Base-by-base conservation (phyloP, 2,888 invertebrate species). In the Callinectes sapidus region DNA sequence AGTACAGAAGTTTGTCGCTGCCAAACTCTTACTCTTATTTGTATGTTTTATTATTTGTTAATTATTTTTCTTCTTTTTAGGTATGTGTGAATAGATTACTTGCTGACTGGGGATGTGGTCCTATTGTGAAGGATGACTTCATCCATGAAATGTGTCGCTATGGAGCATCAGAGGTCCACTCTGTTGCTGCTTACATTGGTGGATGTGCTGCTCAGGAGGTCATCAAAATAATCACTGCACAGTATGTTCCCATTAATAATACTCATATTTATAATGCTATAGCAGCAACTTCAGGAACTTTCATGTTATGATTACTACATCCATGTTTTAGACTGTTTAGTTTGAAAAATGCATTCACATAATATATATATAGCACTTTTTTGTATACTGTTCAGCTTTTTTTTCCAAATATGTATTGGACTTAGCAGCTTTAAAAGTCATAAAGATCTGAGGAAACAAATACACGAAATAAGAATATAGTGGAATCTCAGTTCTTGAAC, bases 151-250 rank as follows among this genome's bases (percentile, higher is more conserved):
- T 99, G 96, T 98, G 98, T 95, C 97, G 99, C 61, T 99, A 98
- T 96, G 99, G 99, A 18, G 99, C 98, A 16, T 97, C 98, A 16
- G 99, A 99, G 96, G 96, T 99, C 93, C 99, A 99, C 96, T 98
- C 98, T 55, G 97, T 99, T 18, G 98, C 99, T 18, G 98, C 99
- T 10, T 98, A 98, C 95, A 96, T 99, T 95, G 97, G 98, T 94
- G 99, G 99, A 5, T 98, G 98, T 95, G 98, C 98, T 48, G 99
- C 99, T 13, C 99, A 99, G 95, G 99, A 99, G 96, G 97, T 97
- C 6, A 98, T 99, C 95, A 99, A 99, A 96, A 96, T 99, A 92
- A 97, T 99, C 92, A 99, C 99, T 2, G 97, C 97, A 95, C 99
- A 99, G 96, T 99, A 99, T 96, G 98, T 98, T 95, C 99, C 99